phyloP scores from a whole-genome alignment of 2,888 invertebrate species.

The Corbicula japonica region DNA sequence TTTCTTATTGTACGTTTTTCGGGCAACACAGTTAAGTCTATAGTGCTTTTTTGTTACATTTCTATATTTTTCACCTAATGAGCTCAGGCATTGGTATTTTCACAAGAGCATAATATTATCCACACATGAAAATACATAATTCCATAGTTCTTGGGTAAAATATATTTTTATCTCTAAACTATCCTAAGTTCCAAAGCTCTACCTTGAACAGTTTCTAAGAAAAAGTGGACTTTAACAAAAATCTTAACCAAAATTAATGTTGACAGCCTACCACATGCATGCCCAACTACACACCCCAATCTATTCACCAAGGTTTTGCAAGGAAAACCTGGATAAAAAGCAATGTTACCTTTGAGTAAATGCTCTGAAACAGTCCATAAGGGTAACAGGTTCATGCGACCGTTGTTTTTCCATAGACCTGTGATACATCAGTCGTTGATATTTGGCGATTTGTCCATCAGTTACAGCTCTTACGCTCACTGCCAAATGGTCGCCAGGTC shows the following conservation, averaged over 20 bases:
- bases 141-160: no score
- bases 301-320: not conserved
- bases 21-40: no score
- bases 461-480: conserved; percentile 87
- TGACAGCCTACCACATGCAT: no score
- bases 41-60: no score
- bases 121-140: no score
- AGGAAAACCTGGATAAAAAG: not conserved
- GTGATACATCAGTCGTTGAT: conserved; percentile 86
- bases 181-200: conserved; percentile 20
- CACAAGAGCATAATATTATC: no score
- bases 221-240: no score
- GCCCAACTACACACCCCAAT: no score
- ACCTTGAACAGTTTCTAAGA: no score
- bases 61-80: no score
- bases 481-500: conserved; percentile 88
- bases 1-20: no score
- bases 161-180: not conserved
- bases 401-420: conserved; percentile 87
- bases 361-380: conserved; percentile 89
- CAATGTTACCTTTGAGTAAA: conserved; percentile 88
- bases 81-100: no score
- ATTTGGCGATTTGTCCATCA: conserved; percentile 82
- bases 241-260: not conserved
- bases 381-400: conserved; percentile 88